Evolutionary conservation across 1,140 invertebrate species (phyloP), one percentile per base, ranked within the genome.

Genomic region (Coptotermes formosanus): DNA sequence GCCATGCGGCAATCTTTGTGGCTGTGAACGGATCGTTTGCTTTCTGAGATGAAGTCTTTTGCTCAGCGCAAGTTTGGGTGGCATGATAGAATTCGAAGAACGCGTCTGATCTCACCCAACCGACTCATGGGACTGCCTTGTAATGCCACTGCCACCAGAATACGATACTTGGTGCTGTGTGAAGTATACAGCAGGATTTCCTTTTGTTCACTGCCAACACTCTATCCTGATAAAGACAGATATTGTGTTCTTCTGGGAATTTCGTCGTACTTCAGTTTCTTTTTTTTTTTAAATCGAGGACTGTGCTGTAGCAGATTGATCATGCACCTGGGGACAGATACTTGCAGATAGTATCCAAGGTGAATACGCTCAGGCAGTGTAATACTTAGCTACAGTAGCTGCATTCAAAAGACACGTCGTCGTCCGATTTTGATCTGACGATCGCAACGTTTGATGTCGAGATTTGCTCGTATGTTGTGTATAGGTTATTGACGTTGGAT

Each of bases 201-300:
- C 30, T 75, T 75, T 75, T 75, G 30, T 75, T 75, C 64, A 25
- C 25, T 75, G 64, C n/a, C n/a, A 25, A 75, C 64, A 75, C 25
- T 55, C 52, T 75, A 7, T 75, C 64, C 4, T 75, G 64, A 75
- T 75, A 75, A 75, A 75, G 64, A n/a, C 64, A 75, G 64, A 75
- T 75, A 75, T n/a, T 75, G 64, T 30, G 64, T 30, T 75, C 64
- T 75, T 75, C 64, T n/a, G 64, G 64, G 64, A 75, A 75, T 75
- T 75, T 25, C 19, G 9, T 2, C 64, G 6, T 2, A 30, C 25
- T 75, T 19, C 16, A 55, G 19, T 55, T 4, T 30, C 14, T 75
- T 75, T 30, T 30, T 75, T 75, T 75, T 75, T 30, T 30, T 7
- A 30, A 75, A 75, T 75, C 64, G 14, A 6, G 64, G 64, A 14